Conservation (phyloP, 1,140 invertebrate genomes). For the Rhagoletis pomonella region DNA sequence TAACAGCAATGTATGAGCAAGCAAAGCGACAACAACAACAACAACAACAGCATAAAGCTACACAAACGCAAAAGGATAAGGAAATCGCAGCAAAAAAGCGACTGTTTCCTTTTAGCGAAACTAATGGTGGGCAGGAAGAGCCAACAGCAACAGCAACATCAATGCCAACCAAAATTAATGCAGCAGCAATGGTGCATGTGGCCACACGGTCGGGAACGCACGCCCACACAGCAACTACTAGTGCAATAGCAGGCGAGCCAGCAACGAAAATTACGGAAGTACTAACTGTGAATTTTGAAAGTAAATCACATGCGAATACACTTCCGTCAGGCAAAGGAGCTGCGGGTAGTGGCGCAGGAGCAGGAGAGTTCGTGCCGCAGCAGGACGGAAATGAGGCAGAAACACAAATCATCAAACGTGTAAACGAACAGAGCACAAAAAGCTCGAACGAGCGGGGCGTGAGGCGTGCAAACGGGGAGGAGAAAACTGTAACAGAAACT, state of each 20-base stretch:
- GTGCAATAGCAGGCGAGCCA: constrained; percentile 19
- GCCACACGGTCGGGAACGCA: background rate
- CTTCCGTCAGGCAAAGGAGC: background rate
- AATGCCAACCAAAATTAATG: constrained; percentile 28
- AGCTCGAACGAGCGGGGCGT: background rate
- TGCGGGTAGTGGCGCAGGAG: background rate
- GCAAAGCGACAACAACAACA: constrained; percentile 23
- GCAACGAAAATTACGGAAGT: constrained; percentile 9
- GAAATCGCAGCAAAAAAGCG: background rate
- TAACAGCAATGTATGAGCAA: constrained; percentile 33
- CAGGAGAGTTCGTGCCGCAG: background rate
- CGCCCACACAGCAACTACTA: background rate
- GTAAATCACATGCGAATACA: constrained; percentile 40
- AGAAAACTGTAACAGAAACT: background rate
- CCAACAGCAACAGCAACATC: constrained; percentile 15
- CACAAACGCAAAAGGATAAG: background rate
- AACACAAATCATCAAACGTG: constrained; percentile 46
- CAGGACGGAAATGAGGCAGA: background rate
- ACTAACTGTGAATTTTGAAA: constrained; percentile 6
- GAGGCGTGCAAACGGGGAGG: background rate
- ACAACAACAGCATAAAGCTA: background rate
- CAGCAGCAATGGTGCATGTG: background rate
- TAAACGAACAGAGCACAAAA: background rate
- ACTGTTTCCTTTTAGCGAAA: background rate
- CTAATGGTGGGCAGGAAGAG: background rate